These are phyloP conservation scores for Colossoma macropomum DNA, from an alignment of 2,113 vertebrate genomes.

Conservation along the genomic window DNA sequence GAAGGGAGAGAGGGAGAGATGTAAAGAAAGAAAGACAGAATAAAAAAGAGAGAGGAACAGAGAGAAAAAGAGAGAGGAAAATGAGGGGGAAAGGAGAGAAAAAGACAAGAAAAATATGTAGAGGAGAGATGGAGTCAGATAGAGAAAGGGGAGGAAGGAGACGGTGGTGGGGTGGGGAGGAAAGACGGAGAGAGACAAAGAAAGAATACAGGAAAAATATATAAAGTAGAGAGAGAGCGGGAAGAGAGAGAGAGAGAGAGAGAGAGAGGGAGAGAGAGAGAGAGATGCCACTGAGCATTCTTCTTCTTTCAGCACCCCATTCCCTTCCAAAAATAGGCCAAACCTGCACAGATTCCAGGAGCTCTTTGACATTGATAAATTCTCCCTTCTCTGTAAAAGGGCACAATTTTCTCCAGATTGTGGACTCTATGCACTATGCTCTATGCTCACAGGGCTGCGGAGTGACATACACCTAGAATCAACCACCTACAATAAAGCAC, in stretches of 20 bases:
- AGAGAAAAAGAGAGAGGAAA: slow-evolving; percentile 3
- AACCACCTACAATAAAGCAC: slow-evolving; percentile 8
- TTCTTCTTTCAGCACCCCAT: slow-evolving; percentile 47
- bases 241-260: slow-evolving; percentile 26
- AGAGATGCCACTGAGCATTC: slow-evolving; percentile 43
- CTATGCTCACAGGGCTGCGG: slow-evolving; percentile 2
- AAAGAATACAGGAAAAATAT: too few relatives aligned
- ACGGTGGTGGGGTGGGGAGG: slow-evolving; percentile 14
- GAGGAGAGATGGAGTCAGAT: neutral
- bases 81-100: neutral
- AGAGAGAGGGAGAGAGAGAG: slow-evolving; percentile 32
- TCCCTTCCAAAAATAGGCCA: slow-evolving; percentile 53
- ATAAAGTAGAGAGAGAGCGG: neutral
- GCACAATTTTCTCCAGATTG: slow-evolving; percentile 39
- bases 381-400: slow-evolving; percentile 53
- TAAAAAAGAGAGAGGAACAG: slow-evolving; percentile 1
- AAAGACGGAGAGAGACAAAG: neutral
- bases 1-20: slow-evolving; percentile 36
- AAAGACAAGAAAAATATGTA: neutral
- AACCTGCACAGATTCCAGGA: slow-evolving; percentile 53
- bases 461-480: slow-evolving; percentile 19
- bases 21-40: slow-evolving; percentile 2
- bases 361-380: slow-evolving; percentile 60
- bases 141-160: slow-evolving; percentile 12
- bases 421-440: slow-evolving; percentile 23